phyloP scores from a whole-genome alignment of 2,797 vertebrate species.

The Pseudochirops corinnae region DNA sequence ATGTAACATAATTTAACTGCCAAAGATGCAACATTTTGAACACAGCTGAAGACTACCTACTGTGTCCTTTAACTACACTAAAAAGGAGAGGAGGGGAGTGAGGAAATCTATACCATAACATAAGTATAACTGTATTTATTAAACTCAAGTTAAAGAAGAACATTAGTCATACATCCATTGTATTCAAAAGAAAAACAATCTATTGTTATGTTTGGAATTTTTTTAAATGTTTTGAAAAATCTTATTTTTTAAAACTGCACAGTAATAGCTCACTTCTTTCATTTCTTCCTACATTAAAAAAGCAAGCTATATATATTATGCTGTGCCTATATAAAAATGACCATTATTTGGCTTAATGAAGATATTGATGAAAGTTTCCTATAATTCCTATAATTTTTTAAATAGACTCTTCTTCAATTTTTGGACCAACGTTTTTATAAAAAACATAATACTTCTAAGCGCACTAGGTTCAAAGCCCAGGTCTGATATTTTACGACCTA shows the following conservation, averaged over 20 bases:
- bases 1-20: not conserved
- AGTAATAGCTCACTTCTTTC: too few species aligned
- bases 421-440: too few species aligned
- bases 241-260: too few species aligned
- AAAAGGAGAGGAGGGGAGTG: not conserved
- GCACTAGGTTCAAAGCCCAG: too few species aligned
- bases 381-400: not conserved
- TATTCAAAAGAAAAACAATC: not conserved
- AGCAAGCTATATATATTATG: too few species aligned
- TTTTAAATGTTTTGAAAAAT: too few species aligned
- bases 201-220: too few species aligned
- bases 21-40: not conserved
- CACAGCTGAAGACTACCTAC: not conserved
- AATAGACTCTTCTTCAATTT: not conserved
- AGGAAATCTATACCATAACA: not conserved
- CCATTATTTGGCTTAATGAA: not conserved
- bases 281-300: too few species aligned
- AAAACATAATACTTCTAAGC: too few species aligned
- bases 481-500: too few species aligned
- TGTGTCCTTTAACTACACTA: not conserved
- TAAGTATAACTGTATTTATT: not conserved
- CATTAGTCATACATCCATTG: not conserved
- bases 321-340: too few species aligned
- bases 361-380: not conserved
- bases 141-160: not conserved